Percentiles rank a stretch among this genome's conserved stretches.
Conservation (phyloP, 2,113 vertebrate species). For the Catharus fuscescens region DNA sequence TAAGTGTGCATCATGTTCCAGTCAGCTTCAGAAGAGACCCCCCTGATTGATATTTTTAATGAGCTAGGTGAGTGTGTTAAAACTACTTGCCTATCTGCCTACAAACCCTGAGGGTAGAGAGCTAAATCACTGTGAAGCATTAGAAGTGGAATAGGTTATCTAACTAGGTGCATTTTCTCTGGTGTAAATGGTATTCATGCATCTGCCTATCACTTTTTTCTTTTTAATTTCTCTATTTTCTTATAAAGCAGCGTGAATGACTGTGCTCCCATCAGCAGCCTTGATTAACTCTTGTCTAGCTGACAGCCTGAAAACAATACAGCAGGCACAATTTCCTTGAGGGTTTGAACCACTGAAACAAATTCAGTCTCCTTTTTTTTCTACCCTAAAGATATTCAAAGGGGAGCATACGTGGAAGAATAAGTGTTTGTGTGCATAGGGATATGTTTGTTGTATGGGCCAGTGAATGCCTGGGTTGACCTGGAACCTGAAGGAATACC, state of each 20-base stretch:
- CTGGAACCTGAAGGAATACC: background rate
- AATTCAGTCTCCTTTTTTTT: background rate
- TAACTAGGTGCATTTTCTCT: background rate
- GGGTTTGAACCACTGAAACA: background rate
- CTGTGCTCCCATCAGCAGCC: background rate
- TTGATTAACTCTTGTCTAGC: background rate
- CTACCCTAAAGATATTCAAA: background rate
- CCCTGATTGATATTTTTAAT: background rate
- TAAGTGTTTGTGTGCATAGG: background rate
- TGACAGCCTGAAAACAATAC: background rate
- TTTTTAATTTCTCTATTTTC: background rate
- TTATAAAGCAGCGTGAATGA: background rate
- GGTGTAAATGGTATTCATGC: background rate
- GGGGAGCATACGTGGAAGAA: background rate
- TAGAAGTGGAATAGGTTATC: conserved; percentile 2
- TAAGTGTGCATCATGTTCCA: background rate
- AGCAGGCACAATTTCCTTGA: background rate
- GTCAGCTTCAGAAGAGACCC: background rate
- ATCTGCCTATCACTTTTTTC: background rate
- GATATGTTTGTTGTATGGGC: background rate
- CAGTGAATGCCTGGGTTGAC: background rate
- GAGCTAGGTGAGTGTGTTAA: background rate
- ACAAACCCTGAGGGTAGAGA: background rate
- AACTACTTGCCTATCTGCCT: background rate
- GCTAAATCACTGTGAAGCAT: background rate